A percentile compares a stretch with the other conserved stretches of the same genome.
Evolutionary conservation across 2,797 vertebrate genomes (phyloP).

Genomic region (Echiichthys vipera): DNA sequence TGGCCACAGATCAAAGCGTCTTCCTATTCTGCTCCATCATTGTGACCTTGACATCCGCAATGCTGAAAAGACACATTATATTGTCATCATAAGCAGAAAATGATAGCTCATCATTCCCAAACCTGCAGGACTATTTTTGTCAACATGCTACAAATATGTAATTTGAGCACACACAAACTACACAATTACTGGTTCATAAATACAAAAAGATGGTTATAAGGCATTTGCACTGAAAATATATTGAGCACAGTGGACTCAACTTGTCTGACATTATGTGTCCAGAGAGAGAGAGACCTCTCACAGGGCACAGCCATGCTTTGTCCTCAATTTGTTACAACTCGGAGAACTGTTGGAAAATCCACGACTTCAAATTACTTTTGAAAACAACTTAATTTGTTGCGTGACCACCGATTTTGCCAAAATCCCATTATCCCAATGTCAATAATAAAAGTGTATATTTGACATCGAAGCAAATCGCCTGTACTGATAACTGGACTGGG

Average conservation of each 20-base stretch:
- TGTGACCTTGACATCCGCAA: constrained; percentile 80
- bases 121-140: constrained; percentile 49
- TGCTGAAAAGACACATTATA: constrained; percentile 80
- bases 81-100: constrained; percentile 75
- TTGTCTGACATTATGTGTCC: not conserved
- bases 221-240: not conserved
- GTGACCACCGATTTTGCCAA: not conserved
- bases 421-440: not conserved
- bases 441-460: not conserved
- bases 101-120: constrained; percentile 58
- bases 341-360: not conserved
- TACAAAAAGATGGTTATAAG: not conserved
- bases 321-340: not conserved
- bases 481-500: constrained; percentile 32
- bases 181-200: not conserved
- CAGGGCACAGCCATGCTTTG: not conserved
- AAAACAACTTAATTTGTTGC: not conserved
- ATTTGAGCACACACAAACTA: constrained; percentile 43
- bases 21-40: constrained; percentile 81
- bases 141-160: constrained; percentile 36
- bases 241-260: not conserved
- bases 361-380: not conserved
- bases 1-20: constrained; percentile 61
- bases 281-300: not conserved
- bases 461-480: not conserved